phyloP scores from a whole-genome alignment of 2,888 invertebrate species.

The Clanis bilineata region DNA sequence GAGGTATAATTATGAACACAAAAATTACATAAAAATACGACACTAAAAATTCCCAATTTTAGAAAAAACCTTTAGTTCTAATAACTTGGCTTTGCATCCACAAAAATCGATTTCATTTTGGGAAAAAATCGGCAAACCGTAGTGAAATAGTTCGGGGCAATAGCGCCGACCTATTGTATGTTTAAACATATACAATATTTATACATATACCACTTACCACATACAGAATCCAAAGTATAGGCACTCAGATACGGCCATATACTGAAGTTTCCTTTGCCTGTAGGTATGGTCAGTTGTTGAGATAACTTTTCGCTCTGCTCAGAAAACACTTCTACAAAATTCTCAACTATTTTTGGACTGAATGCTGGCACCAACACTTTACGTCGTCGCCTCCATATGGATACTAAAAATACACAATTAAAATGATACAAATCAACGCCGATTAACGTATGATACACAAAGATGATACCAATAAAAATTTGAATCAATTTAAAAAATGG shows the following conservation, averaged over 20 bases:
- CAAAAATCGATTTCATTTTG: too few species aligned
- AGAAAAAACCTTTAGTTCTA: too few species aligned
- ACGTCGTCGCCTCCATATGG: slow-evolving; percentile 84
- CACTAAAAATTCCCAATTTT: too few species aligned
- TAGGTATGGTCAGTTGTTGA: slow-evolving; percentile 50
- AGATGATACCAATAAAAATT: too few species aligned
- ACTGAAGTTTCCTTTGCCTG: slow-evolving; percentile 59
- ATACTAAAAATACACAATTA: slow-evolving; percentile 40
- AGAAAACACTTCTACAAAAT: slow-evolving; percentile 84
- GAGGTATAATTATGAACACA: too few species aligned
- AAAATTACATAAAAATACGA: too few species aligned
- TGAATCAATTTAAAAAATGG: too few species aligned
- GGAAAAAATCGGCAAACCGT: too few species aligned
- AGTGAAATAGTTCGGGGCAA: not conserved
- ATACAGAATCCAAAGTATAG: slow-evolving; percentile 84
- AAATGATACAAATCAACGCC: not conserved
- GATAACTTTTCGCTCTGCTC: slow-evolving; percentile 80
- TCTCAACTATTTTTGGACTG: slow-evolving; percentile 85
- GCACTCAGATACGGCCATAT: slow-evolving; percentile 79
- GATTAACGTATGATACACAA: too few species aligned
- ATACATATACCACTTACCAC: too few species aligned
- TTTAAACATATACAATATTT: not conserved
- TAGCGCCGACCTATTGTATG: not conserved
- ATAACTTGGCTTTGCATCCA: too few species aligned
- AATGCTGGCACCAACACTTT: slow-evolving; percentile 85